Evolutionary conservation across 2,797 vertebrate species (phyloP), one percentile per base, ranked within the genome.

Genomic region (Siniperca undulata): DNA sequence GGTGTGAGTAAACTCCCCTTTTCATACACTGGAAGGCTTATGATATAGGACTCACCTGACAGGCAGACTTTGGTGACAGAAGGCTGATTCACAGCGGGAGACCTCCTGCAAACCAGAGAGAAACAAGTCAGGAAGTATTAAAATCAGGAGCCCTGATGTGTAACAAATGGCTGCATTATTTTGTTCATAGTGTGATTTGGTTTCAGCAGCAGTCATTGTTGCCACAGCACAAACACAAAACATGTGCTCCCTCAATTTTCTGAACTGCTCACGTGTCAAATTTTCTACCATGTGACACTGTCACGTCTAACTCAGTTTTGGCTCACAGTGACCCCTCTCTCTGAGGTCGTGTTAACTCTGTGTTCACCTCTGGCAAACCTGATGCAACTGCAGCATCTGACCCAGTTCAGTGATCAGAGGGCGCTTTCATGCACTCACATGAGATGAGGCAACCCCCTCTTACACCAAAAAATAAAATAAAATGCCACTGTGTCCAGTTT

Each of bases 21-120:
- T 44, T 55, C 38, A n/a, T 40, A 1, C 19, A 17, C 38, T 48
- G n/a, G 9, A 62, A 12, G 30, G 38, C 19, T 44, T n/a, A 17
- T 38, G 55, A 42, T 4, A 42, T 3, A 6, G 38, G 17, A 88
- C 97, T 36, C 95, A 99, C 98, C 98, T 96, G 97, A 97, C 71
- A 97, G 95, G 86, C 95, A 97, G 71, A 96, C 96, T 95, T 95
- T 98, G 91, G 96, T 95, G 79, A 97, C 86, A 16, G 96, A 87
- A 1, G 98, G 97, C 81, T 98, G 98, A 90, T 90, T 97, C 3
- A 95, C 90, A 50, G 96, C 97, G 56, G 98, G 98, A 75, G 98
- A 99, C 88, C 98, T 96, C 96, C 98, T 99, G 87, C 27, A 80
- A 8, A 91, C 75, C 16, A 90, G 72, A 95, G 48, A 82, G 17